These are phyloP conservation scores for Umimayanthus kanabou DNA, from an alignment of 92 coral and sea anemone species.

Conservation along the genomic window DNA sequence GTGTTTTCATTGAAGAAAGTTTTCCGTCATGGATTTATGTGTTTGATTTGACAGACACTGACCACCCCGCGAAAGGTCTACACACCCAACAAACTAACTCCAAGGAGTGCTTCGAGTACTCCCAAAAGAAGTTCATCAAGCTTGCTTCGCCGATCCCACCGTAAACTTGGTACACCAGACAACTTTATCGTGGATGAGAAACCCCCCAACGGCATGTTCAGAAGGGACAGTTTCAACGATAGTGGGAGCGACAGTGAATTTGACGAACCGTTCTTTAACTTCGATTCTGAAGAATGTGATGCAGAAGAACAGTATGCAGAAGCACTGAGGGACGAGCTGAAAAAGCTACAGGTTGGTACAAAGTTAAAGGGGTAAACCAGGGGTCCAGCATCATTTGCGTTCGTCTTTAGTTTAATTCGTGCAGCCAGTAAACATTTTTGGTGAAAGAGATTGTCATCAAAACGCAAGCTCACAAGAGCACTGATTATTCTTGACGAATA, in stretches of 20 bases:
- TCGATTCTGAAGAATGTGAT: slow-evolving; percentile 81
- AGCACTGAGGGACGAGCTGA: slow-evolving; percentile 89
- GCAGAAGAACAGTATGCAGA: slow-evolving; percentile 93
- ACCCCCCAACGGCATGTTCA: slow-evolving; percentile 82
- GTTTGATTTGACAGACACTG: slow-evolving; percentile 64
- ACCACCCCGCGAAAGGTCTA: slow-evolving; percentile 76
- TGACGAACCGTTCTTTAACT: slow-evolving; percentile 91
- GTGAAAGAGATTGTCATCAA: too few relatives aligned
- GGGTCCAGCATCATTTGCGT: background rate
- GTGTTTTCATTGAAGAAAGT: background rate
- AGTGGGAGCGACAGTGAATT: slow-evolving; percentile 84
- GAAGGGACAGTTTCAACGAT: slow-evolving; percentile 92
- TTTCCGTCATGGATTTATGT: background rate
- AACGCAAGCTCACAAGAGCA: too few relatives aligned
- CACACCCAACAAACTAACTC: slow-evolving; percentile 59
- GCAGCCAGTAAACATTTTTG: too few relatives aligned
- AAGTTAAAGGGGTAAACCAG: background rate
- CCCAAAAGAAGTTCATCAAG: slow-evolving; percentile 68
- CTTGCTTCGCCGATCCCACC: slow-evolving; percentile 34
- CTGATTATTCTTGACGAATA: too few relatives aligned
- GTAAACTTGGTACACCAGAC: slow-evolving; percentile 64
- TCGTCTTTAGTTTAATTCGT: background rate
- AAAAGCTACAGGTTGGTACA: slow-evolving; percentile 80
- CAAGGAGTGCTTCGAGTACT: slow-evolving; percentile 74
- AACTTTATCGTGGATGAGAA: slow-evolving; percentile 76